A percentile compares a stretch with the other conserved stretches of the same genome.
Conservation (phyloP, 2,888 invertebrate genomes). For the Mesoligia furuncula region DNA sequence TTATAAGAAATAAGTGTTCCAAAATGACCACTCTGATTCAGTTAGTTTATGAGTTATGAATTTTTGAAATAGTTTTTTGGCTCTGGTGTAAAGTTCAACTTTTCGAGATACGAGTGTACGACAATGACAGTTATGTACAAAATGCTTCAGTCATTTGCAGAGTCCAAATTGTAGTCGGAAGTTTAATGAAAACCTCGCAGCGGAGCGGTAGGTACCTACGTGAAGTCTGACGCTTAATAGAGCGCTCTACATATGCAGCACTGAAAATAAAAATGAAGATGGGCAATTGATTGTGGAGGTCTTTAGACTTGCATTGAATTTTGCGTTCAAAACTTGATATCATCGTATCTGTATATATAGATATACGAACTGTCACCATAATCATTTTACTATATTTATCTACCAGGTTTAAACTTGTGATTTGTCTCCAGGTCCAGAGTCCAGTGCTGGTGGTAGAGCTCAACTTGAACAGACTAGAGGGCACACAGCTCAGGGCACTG, state of each 20-base stretch:
- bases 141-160: not conserved
- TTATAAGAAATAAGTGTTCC: too few species aligned
- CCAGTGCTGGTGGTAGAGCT: constrained; percentile 95
- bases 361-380: not conserved
- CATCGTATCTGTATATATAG: not conserved
- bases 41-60: too few species aligned
- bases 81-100: too few species aligned
- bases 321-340: not conserved
- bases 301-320: not conserved
- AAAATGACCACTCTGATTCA: too few species aligned
- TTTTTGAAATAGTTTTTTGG: too few species aligned
- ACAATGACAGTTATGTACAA: too few species aligned
- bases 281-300: not conserved
- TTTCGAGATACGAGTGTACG: too few species aligned
- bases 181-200: not conserved
- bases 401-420: not conserved
- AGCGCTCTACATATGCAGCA: not conserved
- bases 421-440: constrained; percentile 88
- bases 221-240: not conserved
- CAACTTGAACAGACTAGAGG: constrained; percentile 93
- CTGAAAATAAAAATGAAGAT: not conserved
- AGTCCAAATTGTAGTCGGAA: not conserved
- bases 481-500: constrained; percentile 95
- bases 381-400: not conserved
- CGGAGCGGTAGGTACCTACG: not conserved